A percentile compares a stretch with the other conserved stretches of the same genome.
phyloP scores from a whole-genome alignment of 2,113 vertebrate genomes.

The Dolichotis patagonum region DNA sequence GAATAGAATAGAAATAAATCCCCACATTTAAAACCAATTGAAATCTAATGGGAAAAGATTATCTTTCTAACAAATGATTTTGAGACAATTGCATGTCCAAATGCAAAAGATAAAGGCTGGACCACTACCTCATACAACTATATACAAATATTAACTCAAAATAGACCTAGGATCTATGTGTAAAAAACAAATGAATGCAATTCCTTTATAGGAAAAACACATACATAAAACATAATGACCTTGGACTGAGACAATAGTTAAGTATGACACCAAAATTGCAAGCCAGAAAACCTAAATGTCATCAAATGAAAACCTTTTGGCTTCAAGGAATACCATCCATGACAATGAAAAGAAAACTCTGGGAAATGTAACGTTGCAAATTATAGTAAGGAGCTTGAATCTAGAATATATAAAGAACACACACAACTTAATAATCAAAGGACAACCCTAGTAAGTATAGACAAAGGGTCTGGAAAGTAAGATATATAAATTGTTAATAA shows the following conservation, averaged over 20 bases:
- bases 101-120: background rate
- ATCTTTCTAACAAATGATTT: background rate
- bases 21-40: background rate
- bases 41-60: background rate
- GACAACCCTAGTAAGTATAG: background rate
- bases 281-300: background rate
- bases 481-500: background rate
- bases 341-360: background rate
- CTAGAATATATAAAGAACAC: background rate
- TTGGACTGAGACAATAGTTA: background rate
- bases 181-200: background rate
- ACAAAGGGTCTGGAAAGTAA: background rate
- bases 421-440: background rate
- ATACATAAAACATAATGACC: background rate
- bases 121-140: background rate
- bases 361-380: background rate
- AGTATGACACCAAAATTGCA: background rate
- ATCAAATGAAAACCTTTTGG: background rate
- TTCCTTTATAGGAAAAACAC: background rate
- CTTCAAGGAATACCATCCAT: background rate
- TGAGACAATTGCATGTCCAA: background rate
- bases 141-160: background rate
- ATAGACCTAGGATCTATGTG: background rate
- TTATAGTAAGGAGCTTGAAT: background rate
- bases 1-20: background rate